Conservation (phyloP, 2,113 vertebrate genomes). For the Xyliphius kryptos region DNA sequence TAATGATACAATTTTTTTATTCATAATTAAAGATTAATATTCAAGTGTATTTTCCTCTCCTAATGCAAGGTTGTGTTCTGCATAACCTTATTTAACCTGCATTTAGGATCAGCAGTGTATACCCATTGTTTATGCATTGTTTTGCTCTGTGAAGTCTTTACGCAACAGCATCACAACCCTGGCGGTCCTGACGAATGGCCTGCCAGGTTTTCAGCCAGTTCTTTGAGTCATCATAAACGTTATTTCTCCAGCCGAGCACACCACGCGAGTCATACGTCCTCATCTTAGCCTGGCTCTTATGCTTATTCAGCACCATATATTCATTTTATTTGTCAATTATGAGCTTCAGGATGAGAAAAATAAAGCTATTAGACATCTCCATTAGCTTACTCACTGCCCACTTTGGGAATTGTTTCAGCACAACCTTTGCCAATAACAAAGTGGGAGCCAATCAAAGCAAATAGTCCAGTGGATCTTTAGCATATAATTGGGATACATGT, state of each 20-base stretch:
- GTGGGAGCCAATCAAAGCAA: constrained; percentile 78
- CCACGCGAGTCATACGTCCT: constrained; percentile 30
- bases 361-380: constrained; percentile 38
- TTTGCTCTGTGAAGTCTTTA: constrained; percentile 4
- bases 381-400: constrained; percentile 36
- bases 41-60: too few species aligned
- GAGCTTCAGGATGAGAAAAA: constrained; percentile 36
- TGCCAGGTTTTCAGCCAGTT: constrained; percentile 16
- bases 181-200: constrained; percentile 22
- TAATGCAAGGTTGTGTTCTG: too few species aligned
- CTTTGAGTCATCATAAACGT: constrained; percentile 30
- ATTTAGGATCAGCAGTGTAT: neutral
- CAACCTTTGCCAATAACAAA: constrained; percentile 65
- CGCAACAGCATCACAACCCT: constrained; percentile 5
- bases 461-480: constrained; percentile 75
- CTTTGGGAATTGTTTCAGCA: constrained; percentile 51
- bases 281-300: constrained; percentile 33
- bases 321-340: constrained; percentile 54
- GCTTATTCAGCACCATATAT: constrained; percentile 49
- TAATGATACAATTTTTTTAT: too few species aligned
- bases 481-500: constrained; percentile 89
- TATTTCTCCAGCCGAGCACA: neutral
- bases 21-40: too few species aligned
- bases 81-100: constrained; percentile 14
- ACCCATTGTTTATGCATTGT: constrained; percentile 7